Base-by-base conservation (phyloP, 1,140 invertebrate species). In the Drosophila tropicalis region DNA sequence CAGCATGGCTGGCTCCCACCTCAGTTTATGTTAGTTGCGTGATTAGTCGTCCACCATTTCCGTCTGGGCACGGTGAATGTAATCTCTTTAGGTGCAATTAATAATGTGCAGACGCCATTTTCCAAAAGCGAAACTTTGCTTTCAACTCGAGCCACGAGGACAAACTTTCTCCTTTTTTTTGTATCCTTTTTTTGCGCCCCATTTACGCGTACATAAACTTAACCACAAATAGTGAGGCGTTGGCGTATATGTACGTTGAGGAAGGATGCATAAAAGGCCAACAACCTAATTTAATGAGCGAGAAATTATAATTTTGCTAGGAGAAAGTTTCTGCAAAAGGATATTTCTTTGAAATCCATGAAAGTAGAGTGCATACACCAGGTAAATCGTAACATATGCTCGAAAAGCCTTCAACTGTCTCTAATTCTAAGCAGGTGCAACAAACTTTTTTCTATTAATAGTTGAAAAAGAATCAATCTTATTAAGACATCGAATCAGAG, bases 61-160 rank as follows among this genome's bases (percentile, higher is more conserved):
- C 56, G 56, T 58, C 56, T 58, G 56, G 56, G 25, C 57, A 60
- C 40, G 63, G 63, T 63, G 67, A 64, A 79, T 76, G 72, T 79
- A 79, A 79, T 79, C 72, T 79, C 72, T 71, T 79, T 76, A 79
- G 44, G 68, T 76, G 72, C 76, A 76, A 79, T 79, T 79, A 79
- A 79, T 76, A 76, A 76, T 79, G 73, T 76, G 55, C 62, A 68
- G 56, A 70, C 72, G 72, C 73, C 73, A 79, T 76, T 76, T 79
- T 76, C 72, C 72, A 72, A 62, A 75, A 41, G 66, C 9, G 44
- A 63, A 63, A 63, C 39, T 63, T 63, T 25, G 44, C 41, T 63
- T 63, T 25, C 39, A 47, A 29, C 25, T 51, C 25, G 32, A 22
- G 60, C 60, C 41, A 62, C 60, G 22, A 32, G 25, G 54, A 56